Conservation (phyloP, 2,888 invertebrate genomes). For the Pyrrhia umbra region DNA sequence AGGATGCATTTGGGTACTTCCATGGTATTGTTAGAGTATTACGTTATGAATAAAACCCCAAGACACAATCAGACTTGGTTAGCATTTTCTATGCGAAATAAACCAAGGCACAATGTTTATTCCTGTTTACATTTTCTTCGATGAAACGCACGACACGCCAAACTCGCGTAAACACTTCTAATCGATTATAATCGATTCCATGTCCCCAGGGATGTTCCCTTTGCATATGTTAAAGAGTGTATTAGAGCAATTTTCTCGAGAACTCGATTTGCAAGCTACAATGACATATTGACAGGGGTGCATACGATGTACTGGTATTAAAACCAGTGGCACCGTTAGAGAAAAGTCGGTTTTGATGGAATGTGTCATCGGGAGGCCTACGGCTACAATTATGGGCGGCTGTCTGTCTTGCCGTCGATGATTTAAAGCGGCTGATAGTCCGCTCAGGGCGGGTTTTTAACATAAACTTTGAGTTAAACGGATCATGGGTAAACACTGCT, state of each 20-base stretch:
- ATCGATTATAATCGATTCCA: conserved; percentile 81
- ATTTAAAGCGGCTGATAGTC: conserved; percentile 81
- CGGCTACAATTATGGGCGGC: conserved; percentile 81
- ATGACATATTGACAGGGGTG: conserved; percentile 82
- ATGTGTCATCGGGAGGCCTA: conserved; percentile 84
- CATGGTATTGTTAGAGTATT: too few relatives aligned
- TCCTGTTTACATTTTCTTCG: conserved; percentile 29
- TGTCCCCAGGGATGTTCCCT: conserved; percentile 81
- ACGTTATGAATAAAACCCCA: too few relatives aligned
- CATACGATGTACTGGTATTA: conserved; percentile 20
- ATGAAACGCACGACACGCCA: conserved; percentile 35
- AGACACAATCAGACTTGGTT: neutral
- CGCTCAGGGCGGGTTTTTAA: conserved; percentile 76
- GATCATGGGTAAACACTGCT: conserved; percentile 63
- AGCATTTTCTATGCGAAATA: neutral
- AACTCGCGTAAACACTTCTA: conserved; percentile 73
- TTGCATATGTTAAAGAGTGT: conserved; percentile 83
- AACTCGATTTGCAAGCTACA: conserved; percentile 82
- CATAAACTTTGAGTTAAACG: conserved; percentile 76
- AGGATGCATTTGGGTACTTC: too few relatives aligned
- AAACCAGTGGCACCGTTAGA: conserved; percentile 67
- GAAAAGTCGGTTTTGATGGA: conserved; percentile 80
- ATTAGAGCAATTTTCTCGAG: conserved; percentile 84
- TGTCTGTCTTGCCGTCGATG: conserved; percentile 74
- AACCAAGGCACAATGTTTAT: neutral